Evolutionary conservation across 2,113 vertebrate genomes (phyloP).

Genomic region (Amphiprion ocellaris): DNA sequence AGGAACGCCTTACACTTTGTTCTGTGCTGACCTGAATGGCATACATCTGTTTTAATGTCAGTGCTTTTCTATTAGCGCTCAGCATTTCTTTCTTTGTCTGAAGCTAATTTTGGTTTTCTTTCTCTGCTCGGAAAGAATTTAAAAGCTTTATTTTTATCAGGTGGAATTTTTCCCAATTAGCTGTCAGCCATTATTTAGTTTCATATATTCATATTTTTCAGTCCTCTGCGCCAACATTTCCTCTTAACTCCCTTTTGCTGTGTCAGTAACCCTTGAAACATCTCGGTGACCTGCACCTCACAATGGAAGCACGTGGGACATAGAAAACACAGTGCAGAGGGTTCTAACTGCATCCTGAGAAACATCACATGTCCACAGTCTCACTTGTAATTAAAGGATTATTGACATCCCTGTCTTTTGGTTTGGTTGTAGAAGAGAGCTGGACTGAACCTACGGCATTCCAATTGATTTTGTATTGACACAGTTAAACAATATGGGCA

Average conservation of each 20-base stretch:
- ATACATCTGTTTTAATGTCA: constrained; percentile 18
- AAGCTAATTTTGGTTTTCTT: not conserved
- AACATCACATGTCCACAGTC: constrained; percentile 7
- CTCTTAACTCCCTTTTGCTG: not conserved
- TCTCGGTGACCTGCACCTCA: not conserved
- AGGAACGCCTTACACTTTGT: constrained; percentile 20
- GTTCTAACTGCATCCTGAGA: constrained; percentile 11
- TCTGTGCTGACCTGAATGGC: constrained; percentile 1
- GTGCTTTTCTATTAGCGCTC: constrained; percentile 9
- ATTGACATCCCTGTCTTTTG: constrained; percentile 33
- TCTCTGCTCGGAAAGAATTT: not conserved
- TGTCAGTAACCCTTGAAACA: not conserved
- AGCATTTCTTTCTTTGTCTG: not conserved
- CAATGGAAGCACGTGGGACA: not conserved
- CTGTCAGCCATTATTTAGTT: not conserved
- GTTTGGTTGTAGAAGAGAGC: constrained; percentile 13
- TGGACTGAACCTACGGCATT: constrained; percentile 19
- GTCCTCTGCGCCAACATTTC: not conserved
- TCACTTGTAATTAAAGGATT: constrained; percentile 31
- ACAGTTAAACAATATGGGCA: constrained; percentile 26
- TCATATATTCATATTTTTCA: not conserved
- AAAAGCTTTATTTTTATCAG: not conserved
- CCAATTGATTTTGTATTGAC: constrained; percentile 51
- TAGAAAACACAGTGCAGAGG: not conserved
- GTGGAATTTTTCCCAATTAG: not conserved